These are phyloP conservation scores for Rostratula benghalensis DNA, from an alignment of 2,113 vertebrate genomes.

Conservation along the genomic window DNA sequence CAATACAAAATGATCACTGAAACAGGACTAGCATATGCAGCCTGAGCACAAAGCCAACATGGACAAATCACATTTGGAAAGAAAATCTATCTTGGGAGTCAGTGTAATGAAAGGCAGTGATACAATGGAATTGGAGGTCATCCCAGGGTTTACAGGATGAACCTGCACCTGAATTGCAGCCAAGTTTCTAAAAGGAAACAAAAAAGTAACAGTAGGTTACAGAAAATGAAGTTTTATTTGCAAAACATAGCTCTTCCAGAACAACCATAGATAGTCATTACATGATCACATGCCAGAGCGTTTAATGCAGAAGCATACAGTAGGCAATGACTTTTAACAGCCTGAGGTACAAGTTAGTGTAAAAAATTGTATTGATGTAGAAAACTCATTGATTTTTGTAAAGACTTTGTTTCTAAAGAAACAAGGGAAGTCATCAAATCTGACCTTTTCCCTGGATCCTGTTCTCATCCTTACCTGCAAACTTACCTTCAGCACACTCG, in stretches of 20 bases:
- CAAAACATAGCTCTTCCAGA: slow-evolving; percentile 55
- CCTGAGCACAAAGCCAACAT: slow-evolving; percentile 72
- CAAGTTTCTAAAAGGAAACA: slow-evolving; percentile 79
- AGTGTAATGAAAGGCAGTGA: slow-evolving; percentile 75
- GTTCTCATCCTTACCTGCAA: slow-evolving; percentile 5
- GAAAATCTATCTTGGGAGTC: slow-evolving; percentile 69
- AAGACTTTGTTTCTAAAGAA: slow-evolving; percentile 54
- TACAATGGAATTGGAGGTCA: slow-evolving; percentile 75
- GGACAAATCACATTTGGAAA: slow-evolving; percentile 75
- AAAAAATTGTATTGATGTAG: slow-evolving; percentile 24
- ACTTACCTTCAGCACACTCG: slow-evolving; percentile 45
- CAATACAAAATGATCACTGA: slow-evolving; percentile 70
- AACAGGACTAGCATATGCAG: slow-evolving; percentile 74
- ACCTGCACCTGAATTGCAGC: slow-evolving; percentile 73
- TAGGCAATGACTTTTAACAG: slow-evolving; percentile 45
- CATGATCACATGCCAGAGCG: background rate
- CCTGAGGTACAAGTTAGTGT: slow-evolving; percentile 49
- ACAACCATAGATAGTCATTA: slow-evolving; percentile 16
- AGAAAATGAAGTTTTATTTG: slow-evolving; percentile 69
- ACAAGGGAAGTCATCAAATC: slow-evolving; percentile 34
- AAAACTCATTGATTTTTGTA: slow-evolving; percentile 51
- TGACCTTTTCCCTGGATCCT: slow-evolving; percentile 56
- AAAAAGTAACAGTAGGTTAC: slow-evolving; percentile 65
- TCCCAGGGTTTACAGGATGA: slow-evolving; percentile 76
- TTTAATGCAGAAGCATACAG: slow-evolving; percentile 50